A percentile compares a stretch with the other conserved stretches of the same genome.
These are phyloP conservation scores for Cryptomyrus ogoouensis DNA, from an alignment of 2,113 vertebrate genomes.

Conservation along the genomic window DNA sequence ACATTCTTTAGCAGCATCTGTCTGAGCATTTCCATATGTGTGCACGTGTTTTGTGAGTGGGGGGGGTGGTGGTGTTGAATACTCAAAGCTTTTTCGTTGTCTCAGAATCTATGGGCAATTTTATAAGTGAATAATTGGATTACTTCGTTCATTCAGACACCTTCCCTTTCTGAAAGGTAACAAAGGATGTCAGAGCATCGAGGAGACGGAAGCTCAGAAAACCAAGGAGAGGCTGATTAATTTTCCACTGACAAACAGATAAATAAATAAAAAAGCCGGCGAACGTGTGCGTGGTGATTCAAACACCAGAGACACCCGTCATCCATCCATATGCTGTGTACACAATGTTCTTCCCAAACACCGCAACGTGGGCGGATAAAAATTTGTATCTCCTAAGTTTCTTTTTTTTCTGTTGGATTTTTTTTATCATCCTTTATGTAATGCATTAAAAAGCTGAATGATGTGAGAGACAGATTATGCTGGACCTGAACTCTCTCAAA, in stretches of 20 bases:
- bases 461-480: neutral
- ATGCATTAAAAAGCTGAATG: neutral
- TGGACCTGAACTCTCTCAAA: neutral
- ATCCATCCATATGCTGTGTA: constrained; percentile 11
- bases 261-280: neutral
- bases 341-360: constrained; percentile 15
- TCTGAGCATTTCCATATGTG: neutral
- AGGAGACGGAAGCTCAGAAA: neutral
- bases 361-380: constrained; percentile 2
- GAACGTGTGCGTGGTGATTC: constrained; percentile 1
- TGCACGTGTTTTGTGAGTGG: neutral
- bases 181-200: neutral
- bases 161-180: constrained; percentile 8
- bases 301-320: constrained; percentile 7
- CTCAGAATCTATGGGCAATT: neutral
- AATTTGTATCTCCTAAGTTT: constrained; percentile 5
- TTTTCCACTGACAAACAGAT: constrained; percentile 2
- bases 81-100: neutral
- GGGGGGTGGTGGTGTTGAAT: neutral
- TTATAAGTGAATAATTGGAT: neutral
- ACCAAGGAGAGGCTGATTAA: constrained; percentile 1
- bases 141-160: neutral
- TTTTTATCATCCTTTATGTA: neutral
- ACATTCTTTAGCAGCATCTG: neutral
- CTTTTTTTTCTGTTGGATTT: neutral